These are phyloP conservation scores for Euglossa dilemma DNA, from an alignment of 1,140 invertebrate genomes.

Conservation along the genomic window DNA sequence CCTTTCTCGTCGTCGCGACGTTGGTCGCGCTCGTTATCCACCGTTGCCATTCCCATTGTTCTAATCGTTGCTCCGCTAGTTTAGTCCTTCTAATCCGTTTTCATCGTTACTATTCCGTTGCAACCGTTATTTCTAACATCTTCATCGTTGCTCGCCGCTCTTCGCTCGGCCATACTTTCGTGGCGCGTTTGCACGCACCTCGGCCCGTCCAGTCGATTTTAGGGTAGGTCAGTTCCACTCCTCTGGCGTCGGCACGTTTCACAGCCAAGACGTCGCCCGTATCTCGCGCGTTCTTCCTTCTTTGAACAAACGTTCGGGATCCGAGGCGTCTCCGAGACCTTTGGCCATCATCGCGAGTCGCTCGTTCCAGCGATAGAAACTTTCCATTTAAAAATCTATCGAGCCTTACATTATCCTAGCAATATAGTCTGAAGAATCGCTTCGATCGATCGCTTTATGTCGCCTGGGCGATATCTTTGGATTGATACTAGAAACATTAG, in stretches of 20 bases:
- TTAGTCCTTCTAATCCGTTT: not conserved
- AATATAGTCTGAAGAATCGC: too few relatives aligned
- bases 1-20: not conserved
- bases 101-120: not conserved
- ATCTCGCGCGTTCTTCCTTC: too few relatives aligned
- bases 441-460: too few relatives aligned
- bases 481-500: too few relatives aligned
- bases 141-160: not conserved
- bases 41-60: constrained; percentile 9
- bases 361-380: too few relatives aligned
- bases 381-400: too few relatives aligned
- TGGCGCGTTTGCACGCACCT: not conserved
- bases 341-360: too few relatives aligned
- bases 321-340: too few relatives aligned
- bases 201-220: not conserved
- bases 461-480: too few relatives aligned
- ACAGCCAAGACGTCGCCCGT: constrained; percentile 3
- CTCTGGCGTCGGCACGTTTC: not conserved
- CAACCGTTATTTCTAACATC: not conserved
- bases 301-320: too few relatives aligned
- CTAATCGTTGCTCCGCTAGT: constrained; percentile 9
- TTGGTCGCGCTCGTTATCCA: constrained; percentile 5
- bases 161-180: not conserved
- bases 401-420: too few relatives aligned
- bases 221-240: constrained; percentile 36